Evolutionary conservation across 2,888 invertebrate species (phyloP).

Genomic region (Eumacrocentrus americanus): DNA sequence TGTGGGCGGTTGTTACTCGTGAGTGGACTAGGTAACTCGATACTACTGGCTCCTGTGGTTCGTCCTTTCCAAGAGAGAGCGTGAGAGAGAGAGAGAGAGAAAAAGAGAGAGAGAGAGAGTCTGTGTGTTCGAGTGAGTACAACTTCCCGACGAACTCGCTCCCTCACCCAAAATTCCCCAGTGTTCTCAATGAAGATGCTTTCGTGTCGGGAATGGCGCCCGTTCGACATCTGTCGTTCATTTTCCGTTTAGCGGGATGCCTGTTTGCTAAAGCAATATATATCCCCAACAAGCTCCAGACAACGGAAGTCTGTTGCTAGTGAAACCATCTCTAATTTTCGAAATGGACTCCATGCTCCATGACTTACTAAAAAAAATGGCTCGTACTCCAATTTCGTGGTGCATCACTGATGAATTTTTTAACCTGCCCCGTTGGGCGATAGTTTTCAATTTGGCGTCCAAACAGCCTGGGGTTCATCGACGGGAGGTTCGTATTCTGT

Average conservation of each 20-base stretch:
- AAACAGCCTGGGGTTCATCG: not conserved
- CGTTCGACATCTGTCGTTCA: constrained; percentile 57
- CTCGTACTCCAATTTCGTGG: constrained; percentile 27
- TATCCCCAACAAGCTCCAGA: constrained; percentile 1
- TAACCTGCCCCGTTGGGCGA: not conserved
- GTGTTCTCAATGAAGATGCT: constrained; percentile 45
- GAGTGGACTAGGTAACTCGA: constrained; percentile 52
- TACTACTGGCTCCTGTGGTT: constrained; percentile 41
- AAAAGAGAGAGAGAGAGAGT: not conserved
- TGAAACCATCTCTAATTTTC: constrained; percentile 26
- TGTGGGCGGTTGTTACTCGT: constrained; percentile 52
- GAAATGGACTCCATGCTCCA: constrained; percentile 25
- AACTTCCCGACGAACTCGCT: constrained; percentile 37
- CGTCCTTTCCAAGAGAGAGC: constrained; percentile 25
- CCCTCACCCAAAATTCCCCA: constrained; percentile 21
- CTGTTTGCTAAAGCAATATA: not conserved
- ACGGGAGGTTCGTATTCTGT: not conserved
- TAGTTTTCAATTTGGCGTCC: not conserved
- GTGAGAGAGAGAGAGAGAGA: constrained; percentile 19
- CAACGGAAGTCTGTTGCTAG: constrained; percentile 18
- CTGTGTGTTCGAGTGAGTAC: constrained; percentile 36
- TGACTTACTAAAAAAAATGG: constrained; percentile 15
- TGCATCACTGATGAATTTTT: not conserved
- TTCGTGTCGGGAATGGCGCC: constrained; percentile 49
- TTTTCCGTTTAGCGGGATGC: constrained; percentile 31